A percentile compares a stretch with the other conserved stretches of the same genome.
phyloP scores from a whole-genome alignment of 2,113 vertebrate genomes.

The Spilogale gracilis region DNA sequence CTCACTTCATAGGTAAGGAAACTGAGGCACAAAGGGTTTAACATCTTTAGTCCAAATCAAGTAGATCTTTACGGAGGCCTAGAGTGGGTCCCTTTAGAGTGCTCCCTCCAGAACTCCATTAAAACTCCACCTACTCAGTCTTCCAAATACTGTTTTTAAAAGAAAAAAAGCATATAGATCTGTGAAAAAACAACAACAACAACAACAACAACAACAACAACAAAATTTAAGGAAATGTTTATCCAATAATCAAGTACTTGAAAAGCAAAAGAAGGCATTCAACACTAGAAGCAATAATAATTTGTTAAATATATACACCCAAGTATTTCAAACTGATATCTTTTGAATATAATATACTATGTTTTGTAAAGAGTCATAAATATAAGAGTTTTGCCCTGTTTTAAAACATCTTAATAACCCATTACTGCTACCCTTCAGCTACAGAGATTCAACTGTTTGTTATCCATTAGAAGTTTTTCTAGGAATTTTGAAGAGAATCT shows the following conservation, averaged over 20 bases:
- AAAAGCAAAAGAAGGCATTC: conserved; percentile 25
- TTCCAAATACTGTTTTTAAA: background rate
- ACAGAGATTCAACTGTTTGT: background rate
- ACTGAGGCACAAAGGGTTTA: background rate
- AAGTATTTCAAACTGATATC: background rate
- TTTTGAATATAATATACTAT: background rate
- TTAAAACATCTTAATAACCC: background rate
- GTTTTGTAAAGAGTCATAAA: background rate
- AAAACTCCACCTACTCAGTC: background rate
- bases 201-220: background rate
- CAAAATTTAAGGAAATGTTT: background rate
- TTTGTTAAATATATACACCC: background rate
- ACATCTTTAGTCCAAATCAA: background rate
- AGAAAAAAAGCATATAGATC: background rate
- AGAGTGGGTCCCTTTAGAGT: background rate
- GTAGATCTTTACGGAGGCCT: background rate
- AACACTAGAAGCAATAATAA: background rate
- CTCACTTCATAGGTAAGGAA: background rate
- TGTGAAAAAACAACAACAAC: background rate
- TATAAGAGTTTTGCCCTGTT: background rate
- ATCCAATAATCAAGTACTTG: background rate
- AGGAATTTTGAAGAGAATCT: background rate
- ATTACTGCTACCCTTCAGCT: background rate
- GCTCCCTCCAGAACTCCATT: background rate
- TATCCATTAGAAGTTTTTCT: background rate